Percentiles rank a stretch among this genome's conserved stretches.
Evolutionary conservation across 2,113 vertebrate genomes (phyloP).

Genomic region (Astatotilapia flaviijosephi): DNA sequence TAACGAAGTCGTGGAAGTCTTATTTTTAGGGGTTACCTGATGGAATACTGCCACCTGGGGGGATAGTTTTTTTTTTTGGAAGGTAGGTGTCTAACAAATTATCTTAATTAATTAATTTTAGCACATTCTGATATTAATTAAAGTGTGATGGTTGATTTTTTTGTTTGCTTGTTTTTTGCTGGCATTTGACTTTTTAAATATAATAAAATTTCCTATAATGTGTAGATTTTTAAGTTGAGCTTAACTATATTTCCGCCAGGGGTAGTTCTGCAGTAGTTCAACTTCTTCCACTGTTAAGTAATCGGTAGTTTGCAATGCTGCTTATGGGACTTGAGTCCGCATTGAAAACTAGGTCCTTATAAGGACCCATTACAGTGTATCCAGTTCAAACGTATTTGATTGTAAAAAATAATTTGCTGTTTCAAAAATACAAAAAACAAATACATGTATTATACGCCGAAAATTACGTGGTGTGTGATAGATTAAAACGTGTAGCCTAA

Average conservation of each 20-base stretch:
- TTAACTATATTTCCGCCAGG: not conserved
- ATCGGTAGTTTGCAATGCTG: not conserved
- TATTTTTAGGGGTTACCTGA: not conserved
- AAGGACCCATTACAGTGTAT: not conserved
- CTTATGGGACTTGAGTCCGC: not conserved
- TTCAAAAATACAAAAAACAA: not conserved
- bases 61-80: not conserved
- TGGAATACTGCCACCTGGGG: not conserved
- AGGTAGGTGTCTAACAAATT: not conserved
- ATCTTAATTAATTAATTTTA: not conserved
- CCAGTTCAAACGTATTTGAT: not conserved
- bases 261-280: not conserved
- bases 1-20: not conserved
- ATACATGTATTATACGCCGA: rapidly evolving
- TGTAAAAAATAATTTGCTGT: not conserved
- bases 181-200: not conserved
- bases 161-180: not conserved
- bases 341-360: not conserved
- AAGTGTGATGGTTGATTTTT: not conserved
- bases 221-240: not conserved
- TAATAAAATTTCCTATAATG: not conserved
- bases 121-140: not conserved
- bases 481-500: rapidly evolving
- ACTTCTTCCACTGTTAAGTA: not conserved
- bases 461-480: not conserved